These are phyloP conservation scores for Pachypeltis micranthus DNA, from an alignment of 1,140 invertebrate species.

Conservation along the genomic window DNA sequence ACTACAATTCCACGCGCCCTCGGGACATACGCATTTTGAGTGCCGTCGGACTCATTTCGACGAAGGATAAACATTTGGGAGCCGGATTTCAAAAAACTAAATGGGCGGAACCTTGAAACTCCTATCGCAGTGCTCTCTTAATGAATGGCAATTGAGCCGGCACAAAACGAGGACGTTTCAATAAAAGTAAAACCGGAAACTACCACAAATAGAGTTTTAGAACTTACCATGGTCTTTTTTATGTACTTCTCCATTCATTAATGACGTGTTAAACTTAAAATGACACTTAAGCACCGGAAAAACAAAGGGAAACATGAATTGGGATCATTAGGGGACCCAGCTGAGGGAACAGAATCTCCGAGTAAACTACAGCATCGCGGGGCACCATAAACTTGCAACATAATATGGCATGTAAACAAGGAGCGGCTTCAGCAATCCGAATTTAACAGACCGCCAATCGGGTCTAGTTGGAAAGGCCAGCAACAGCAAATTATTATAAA, in stretches of 20 bases:
- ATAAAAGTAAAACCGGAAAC: not conserved
- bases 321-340: not conserved
- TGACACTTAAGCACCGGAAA: not conserved
- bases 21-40: no score
- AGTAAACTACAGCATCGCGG: not conserved
- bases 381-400: not conserved
- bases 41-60: no score
- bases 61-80: no score
- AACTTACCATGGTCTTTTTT: conserved; percentile 8
- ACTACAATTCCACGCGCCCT: no score
- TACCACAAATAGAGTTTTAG: not conserved
- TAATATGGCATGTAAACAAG: not conserved
- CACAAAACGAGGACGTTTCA: not conserved
- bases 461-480: not conserved
- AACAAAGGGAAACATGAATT: not conserved
- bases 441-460: not conserved
- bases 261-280: not conserved
- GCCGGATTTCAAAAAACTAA: no score
- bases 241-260: conserved; percentile 8
- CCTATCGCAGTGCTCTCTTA: no score
- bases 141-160: conserved; percentile 1
- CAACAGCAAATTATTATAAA: not conserved
- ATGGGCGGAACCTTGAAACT: no score
- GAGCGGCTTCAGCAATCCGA: not conserved
- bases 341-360: not conserved